These are phyloP conservation scores for Cotesia typhae DNA, from an alignment of 1,140 invertebrate genomes.

Conservation along the genomic window DNA sequence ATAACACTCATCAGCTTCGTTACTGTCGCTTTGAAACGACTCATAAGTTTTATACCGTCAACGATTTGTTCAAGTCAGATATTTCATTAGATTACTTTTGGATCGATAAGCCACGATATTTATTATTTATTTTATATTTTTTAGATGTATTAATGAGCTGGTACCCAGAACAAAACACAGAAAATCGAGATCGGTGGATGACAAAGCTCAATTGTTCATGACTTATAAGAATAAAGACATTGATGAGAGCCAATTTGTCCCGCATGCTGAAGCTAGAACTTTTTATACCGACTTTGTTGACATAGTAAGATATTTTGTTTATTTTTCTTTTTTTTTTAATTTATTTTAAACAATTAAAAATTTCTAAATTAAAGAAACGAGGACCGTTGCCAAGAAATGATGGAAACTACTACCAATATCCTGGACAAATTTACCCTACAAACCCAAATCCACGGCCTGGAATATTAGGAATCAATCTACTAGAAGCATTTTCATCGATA, in stretches of 20 bases:
- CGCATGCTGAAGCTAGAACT: not conserved
- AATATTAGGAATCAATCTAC: constrained; percentile 52
- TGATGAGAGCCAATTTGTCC: not conserved
- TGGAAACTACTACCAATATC: not conserved
- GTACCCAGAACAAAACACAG: constrained; percentile 30
- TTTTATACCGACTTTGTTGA: no score
- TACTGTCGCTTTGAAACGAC: constrained; percentile 40
- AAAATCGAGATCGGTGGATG: constrained; percentile 24
- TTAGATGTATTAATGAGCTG: constrained; percentile 49
- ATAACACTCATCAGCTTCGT: constrained; percentile 25
- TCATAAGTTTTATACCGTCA: constrained; percentile 48
- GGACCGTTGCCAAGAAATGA: not conserved
- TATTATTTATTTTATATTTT: constrained; percentile 12
- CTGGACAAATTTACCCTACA: not conserved
- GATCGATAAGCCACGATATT: not conserved
- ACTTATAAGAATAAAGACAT: not conserved
- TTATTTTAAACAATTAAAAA: no score
- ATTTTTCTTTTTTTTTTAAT: no score
- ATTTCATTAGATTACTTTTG: not conserved
- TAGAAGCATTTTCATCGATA: constrained; percentile 75
- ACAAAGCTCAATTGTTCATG: constrained; percentile 6
- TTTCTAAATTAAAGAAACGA: not conserved
- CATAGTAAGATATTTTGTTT: no score
- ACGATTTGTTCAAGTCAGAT: constrained; percentile 56
- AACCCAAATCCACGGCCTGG: constrained; percentile 26